Conservation (phyloP, 2,113 vertebrate species). For the Paradoxurus hermaphroditus region DNA sequence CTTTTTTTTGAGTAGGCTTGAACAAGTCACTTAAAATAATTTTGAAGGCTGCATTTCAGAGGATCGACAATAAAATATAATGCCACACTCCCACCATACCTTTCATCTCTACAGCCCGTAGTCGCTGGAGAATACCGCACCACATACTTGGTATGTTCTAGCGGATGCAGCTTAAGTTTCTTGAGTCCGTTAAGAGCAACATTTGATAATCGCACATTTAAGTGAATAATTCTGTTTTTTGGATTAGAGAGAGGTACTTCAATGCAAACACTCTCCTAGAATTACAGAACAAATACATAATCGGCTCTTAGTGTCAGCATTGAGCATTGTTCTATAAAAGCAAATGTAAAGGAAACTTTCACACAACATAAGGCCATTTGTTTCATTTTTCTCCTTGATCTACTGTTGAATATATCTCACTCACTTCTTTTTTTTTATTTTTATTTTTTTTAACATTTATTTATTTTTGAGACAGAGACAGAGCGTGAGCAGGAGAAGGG, state of each 20-base stretch:
- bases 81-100: not conserved
- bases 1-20: not conserved
- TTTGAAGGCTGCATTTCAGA: conserved; percentile 14
- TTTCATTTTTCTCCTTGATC: not conserved
- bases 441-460: too few relatives aligned
- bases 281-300: conserved; percentile 35
- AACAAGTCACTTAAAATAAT: not conserved
- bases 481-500: too few relatives aligned
- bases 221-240: not conserved
- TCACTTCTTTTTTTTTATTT: not conserved
- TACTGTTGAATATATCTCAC: not conserved
- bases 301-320: not conserved
- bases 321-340: not conserved
- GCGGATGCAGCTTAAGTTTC: not conserved
- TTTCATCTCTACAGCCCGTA: conserved; percentile 44
- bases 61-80: not conserved
- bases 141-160: not conserved
- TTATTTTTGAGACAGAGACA: too few relatives aligned
- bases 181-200: conserved; percentile 3
- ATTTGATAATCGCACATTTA: conserved; percentile 44
- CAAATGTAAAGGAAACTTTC: not conserved
- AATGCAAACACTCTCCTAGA: conserved; percentile 47
- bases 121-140: not conserved
- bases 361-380: not conserved
- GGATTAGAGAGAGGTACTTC: conserved; percentile 59